phyloP scores from a whole-genome alignment of 37 sponge, comb jelly and placozoan genomes.

The Bolinopsis microptera region DNA sequence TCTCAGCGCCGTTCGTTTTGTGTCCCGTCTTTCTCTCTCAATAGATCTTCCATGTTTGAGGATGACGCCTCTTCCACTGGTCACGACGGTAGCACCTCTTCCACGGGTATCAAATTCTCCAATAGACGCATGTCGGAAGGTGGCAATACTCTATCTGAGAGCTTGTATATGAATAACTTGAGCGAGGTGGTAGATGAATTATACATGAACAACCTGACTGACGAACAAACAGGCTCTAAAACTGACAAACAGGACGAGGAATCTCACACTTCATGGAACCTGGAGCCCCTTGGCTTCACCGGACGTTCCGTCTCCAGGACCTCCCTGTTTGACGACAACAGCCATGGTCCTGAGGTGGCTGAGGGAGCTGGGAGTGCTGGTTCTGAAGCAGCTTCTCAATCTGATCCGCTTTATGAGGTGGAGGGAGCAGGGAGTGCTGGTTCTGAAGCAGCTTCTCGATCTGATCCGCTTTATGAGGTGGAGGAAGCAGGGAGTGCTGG shows the following conservation, averaged over 20 bases:
- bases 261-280: background rate
- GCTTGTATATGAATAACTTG: background rate
- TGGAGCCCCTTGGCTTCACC: background rate
- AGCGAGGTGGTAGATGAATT: background rate
- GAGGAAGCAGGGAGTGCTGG: background rate
- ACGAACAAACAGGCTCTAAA: background rate
- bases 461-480: no score
- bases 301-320: background rate
- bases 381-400: background rate
- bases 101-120: no score
- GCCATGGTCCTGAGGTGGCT: background rate
- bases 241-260: background rate
- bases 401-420: no score
- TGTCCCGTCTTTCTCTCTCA: background rate
- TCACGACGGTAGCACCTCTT: no score
- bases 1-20: background rate
- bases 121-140: background rate
- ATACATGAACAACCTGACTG: background rate
- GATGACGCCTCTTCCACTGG: background rate
- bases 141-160: background rate
- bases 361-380: background rate
- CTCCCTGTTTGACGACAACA: background rate
- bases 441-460: background rate
- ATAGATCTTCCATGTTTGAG: background rate
- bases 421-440: background rate